Conservation (phyloP, 2,797 vertebrate species). For the Sandelia bainsii region DNA sequence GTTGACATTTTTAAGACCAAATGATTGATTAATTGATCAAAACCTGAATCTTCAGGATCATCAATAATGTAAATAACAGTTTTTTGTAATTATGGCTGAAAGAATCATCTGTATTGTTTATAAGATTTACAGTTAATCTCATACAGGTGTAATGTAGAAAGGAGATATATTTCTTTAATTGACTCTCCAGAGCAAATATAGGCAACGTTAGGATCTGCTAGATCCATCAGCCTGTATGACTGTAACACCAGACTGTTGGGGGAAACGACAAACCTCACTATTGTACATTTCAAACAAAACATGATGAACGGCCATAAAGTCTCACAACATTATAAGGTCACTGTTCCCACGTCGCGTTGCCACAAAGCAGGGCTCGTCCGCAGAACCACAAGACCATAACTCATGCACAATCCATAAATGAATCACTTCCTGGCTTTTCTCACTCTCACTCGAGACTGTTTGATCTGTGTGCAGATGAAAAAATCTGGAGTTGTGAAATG, state of each 20-base stretch:
- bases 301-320: constrained; percentile 75
- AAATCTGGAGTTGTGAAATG: constrained; percentile 56
- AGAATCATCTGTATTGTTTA: constrained; percentile 1
- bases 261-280: constrained; percentile 75
- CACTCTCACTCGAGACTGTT: constrained; percentile 44
- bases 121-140: constrained; percentile 6
- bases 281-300: constrained; percentile 79
- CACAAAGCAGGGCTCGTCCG: constrained; percentile 56
- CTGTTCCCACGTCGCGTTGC: constrained; percentile 64
- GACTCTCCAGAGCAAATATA: constrained; percentile 21
- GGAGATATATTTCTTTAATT: constrained; percentile 9
- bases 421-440: constrained; percentile 65
- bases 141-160: background rate
- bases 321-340: constrained; percentile 64
- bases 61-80: background rate
- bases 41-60: no score
- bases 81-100: background rate
- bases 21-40: no score
- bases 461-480: constrained; percentile 57
- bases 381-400: constrained; percentile 68
- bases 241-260: constrained; percentile 75
- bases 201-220: constrained; percentile 39
- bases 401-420: constrained; percentile 67
- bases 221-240: constrained; percentile 59
- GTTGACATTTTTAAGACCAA: no score